phyloP scores from a whole-genome alignment of 2,113 vertebrate species.

The Proteles cristata region DNA sequence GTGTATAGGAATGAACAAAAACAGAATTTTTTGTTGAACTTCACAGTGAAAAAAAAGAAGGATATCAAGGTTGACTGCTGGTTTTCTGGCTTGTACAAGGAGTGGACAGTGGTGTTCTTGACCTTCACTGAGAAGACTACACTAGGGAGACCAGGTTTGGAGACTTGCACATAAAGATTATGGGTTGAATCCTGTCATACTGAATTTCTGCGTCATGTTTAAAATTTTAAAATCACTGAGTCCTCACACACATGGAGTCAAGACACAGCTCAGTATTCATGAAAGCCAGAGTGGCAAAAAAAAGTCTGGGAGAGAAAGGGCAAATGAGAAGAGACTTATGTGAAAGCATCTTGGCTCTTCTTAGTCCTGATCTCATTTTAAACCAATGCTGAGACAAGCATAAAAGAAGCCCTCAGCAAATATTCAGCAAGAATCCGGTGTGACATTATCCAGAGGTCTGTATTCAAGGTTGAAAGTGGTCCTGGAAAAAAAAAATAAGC shows the following conservation, averaged over 20 bases:
- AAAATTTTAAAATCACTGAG: background rate
- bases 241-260: no score
- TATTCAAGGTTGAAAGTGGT: conserved; percentile 28
- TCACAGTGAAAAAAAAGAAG: background rate
- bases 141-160: background rate
- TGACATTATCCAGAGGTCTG: background rate
- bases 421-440: background rate
- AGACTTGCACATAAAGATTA: background rate
- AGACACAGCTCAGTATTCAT: background rate
- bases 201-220: background rate
- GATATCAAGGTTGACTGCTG: background rate
- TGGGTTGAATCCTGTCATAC: background rate
- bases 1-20: background rate
- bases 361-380: background rate
- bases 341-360: background rate
- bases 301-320: background rate
- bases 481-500: background rate
- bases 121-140: background rate
- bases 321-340: background rate
- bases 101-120: background rate
- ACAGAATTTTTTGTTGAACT: background rate
- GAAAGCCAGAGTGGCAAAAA: background rate
- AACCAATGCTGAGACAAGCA: conserved; percentile 18
- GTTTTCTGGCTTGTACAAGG: background rate
- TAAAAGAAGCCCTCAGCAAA: background rate